Conservation (phyloP, 2,113 vertebrate species). For the Machaerirhynchus nigripectus region DNA sequence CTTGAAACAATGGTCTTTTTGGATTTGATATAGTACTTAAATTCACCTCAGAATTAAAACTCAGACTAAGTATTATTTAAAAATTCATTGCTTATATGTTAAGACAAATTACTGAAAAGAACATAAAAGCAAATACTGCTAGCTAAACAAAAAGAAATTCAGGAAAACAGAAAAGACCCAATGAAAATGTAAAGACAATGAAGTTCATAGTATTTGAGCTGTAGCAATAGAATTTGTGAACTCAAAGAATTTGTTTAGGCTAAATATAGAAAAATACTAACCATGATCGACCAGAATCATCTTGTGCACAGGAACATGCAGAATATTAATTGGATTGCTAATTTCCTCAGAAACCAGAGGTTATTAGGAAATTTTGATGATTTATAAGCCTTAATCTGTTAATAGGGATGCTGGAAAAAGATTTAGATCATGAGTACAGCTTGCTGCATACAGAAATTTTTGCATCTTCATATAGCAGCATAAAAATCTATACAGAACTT, state of each 20-base stretch:
- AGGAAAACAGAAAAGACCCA: neutral
- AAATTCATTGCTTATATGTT: neutral
- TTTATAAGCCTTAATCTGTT: neutral
- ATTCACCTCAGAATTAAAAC: neutral
- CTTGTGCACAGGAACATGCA: neutral
- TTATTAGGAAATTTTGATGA: neutral
- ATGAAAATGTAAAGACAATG: neutral
- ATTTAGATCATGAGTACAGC: neutral
- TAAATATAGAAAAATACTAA: neutral
- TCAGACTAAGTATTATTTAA: neutral
- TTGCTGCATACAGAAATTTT: neutral
- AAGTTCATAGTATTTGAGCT: neutral
- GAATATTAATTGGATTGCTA: neutral
- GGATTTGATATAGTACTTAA: neutral
- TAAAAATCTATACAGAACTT: neutral
- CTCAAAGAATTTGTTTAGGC: neutral
- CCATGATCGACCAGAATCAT: accelerated
- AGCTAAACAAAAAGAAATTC: neutral
- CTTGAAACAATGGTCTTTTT: neutral
- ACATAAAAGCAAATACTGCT: neutral
- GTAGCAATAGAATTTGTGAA: neutral
- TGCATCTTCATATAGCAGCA: neutral
- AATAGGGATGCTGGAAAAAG: neutral
- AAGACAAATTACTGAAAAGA: neutral
- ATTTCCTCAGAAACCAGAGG: neutral